Base-by-base conservation (phyloP, 1,140 invertebrate species). In the Nomia melanderi region DNA sequence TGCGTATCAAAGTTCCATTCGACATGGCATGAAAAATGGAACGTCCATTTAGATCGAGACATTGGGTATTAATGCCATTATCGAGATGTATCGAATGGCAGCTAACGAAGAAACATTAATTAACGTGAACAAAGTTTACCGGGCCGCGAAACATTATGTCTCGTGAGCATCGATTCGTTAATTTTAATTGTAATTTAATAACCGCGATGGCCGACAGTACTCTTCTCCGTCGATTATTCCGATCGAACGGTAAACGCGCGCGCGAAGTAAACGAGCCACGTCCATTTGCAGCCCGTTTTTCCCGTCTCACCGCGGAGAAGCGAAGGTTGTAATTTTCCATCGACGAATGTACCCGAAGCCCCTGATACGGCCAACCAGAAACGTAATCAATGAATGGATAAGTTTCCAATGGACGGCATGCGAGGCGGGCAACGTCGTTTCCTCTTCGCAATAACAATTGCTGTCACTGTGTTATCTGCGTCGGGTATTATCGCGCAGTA, bases 371-470 rank as follows among this genome's bases (percentile, higher is more conserved):
- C 33, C 44, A 63, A 66, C 27, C n/a, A 57, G 77, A 83, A 84
- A 83, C 41, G 65, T 71, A 79, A 84, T 84, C 81, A 69, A 65
- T 57, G 67, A 83, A 80, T 77, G 78, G 78, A 74, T 79, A 84
- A 83, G 82, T 73, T 71, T 63, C 81, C 56, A 83, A 72, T 77
- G 57, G 23, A 70, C 50, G 77, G 78, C 66, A 25, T 57, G 69
- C 73, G 63, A 77, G 64, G 53, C 69, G 73, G 67, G 70, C 78
- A 77, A 57, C 54, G 64, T 73, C 77, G 79, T 76, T 77, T 77
- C 64, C 72, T 84, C 81, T 69, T 80, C 67, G 74, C 71, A 84
- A 84, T 84, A 84, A 84, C 78, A 83, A 65, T 76, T 73, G 70
- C 54, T 77, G 82, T 84, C 81, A 80, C 76, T 67, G 77, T 64